Evolutionary conservation across 2,113 vertebrate genomes (phyloP).

Genomic region (Nanorana parkeri): DNA sequence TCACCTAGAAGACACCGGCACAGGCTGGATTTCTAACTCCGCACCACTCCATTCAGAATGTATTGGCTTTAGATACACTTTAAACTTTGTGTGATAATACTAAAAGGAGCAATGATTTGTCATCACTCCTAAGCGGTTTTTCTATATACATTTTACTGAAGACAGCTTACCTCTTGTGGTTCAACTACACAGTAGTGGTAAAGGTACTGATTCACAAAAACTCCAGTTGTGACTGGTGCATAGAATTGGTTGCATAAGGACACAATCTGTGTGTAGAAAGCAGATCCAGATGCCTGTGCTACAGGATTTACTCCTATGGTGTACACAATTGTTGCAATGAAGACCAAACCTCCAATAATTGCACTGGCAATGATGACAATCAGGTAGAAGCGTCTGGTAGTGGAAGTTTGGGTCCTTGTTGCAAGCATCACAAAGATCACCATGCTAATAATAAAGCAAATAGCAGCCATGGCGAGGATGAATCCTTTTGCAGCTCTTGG

Average conservation of each 20-base stretch:
- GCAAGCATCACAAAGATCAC: constrained; percentile 81
- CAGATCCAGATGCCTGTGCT: constrained; percentile 82
- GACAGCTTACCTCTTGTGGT: constrained; percentile 84
- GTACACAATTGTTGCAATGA: constrained; percentile 88
- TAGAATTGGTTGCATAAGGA: constrained; percentile 85
- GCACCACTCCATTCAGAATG: too few species aligned
- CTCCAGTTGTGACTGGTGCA: constrained; percentile 67
- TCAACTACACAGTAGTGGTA: constrained; percentile 94
- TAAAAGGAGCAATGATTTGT: too few species aligned
- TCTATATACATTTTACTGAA: not conserved
- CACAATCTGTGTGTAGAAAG: constrained; percentile 77
- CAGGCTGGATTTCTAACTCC: too few species aligned
- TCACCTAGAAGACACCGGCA: too few species aligned
- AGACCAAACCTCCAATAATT: constrained; percentile 78
- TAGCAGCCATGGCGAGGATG: constrained; percentile 81
- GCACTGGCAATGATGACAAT: constrained; percentile 76
- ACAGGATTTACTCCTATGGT: constrained; percentile 86
- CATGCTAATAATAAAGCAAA: constrained; percentile 82
- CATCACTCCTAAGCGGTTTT: too few species aligned
- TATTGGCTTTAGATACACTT: too few species aligned
- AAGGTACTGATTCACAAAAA: constrained; percentile 87
- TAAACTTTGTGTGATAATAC: too few species aligned
- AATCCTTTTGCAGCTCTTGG: constrained; percentile 84
- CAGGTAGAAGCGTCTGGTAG: constrained; percentile 80
- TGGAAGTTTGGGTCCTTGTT: constrained; percentile 75